Base-by-base conservation (phyloP, 2,797 vertebrate species). In the Phylloscopus collybita region DNA sequence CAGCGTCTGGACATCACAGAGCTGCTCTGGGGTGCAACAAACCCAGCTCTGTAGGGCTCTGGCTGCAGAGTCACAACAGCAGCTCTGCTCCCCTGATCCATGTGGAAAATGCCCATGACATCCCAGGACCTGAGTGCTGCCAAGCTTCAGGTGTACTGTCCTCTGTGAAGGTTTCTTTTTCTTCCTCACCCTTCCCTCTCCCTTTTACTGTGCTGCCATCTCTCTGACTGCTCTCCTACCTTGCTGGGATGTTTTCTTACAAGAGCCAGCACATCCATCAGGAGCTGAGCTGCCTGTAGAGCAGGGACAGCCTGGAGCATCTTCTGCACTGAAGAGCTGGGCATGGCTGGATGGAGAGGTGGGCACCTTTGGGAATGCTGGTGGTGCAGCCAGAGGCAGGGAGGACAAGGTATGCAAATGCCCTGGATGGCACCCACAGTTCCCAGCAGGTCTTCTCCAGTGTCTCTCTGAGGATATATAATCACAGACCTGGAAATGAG, bases 251-350 rank as follows among this genome's bases (percentile, higher is more conserved):
- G 17, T 76, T 91, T 93, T n/a, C 70, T 54, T 79, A 57, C 32
- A 30, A 61, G 80, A 92, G 34, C 65, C 57, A 26, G 72, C 69
- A 71, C 0, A 2, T 49, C 82, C 1, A 0, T 19, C 0, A 10
- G 71, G 57, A 80, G 60, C 85, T 70, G 75, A 29, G 72, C 85
- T 89, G 71, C 11, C 57, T 85, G 79, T 13, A 12, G 18, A 83
- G 79, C 61, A 65, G 86, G 84, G 84, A 16, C 69, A 80, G 84
- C 91, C 85, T 50, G 25, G 29, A 86, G 78, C 82, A 65, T 59
- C 61, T 15, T 34, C 32, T 32, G 47, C 61, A 13, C 42, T 0
- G 1, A 36, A 51, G 78, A 47, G 50, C 66, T 80, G 74, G 82
- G 36, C 60, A 60, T 9, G 65, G 53, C 66, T 62, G 64, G 36